Percentiles rank a stretch among this genome's conserved stretches.
phyloP scores from a whole-genome alignment of 2,888 invertebrate genomes.

The Drosophila prostipennis region DNA sequence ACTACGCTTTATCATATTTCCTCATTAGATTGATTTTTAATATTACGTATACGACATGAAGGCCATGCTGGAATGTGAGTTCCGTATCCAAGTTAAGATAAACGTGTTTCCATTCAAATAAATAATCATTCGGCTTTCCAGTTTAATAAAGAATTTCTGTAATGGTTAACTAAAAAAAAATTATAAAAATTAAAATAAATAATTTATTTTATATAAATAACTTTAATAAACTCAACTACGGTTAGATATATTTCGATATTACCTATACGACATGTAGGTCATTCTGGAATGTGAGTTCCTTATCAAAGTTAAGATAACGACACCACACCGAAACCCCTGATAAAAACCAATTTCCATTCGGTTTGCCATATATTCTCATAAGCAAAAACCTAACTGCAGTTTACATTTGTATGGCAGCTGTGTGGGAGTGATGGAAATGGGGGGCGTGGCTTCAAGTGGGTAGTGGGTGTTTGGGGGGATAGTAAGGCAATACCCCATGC shows the following conservation, averaged over 20 bases:
- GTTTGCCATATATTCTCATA: conserved; percentile 63
- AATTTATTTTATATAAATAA: too few relatives aligned
- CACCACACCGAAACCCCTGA: conserved; percentile 16
- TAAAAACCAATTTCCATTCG: conserved; percentile 65
- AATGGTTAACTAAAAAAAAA: too few relatives aligned
- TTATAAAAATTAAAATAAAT: too few relatives aligned
- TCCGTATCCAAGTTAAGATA: too few relatives aligned
- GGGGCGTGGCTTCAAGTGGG: neutral
- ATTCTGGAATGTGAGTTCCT: neutral
- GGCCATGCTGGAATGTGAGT: too few relatives aligned
- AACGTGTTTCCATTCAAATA: too few relatives aligned
- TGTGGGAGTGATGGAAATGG: neutral
- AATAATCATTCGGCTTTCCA: too few relatives aligned
- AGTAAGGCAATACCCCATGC: conserved; percentile 48
- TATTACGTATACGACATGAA: too few relatives aligned
- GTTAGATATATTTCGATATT: neutral
- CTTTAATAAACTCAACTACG: too few relatives aligned
- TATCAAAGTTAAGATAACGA: conserved; percentile 1
- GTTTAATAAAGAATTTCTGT: too few relatives aligned
- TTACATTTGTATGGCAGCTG: conserved; percentile 61
- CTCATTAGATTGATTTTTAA: too few relatives aligned
- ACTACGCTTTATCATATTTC: too few relatives aligned
- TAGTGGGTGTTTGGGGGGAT: neutral
- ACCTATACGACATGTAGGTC: conserved; percentile 28
- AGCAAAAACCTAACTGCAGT: conserved; percentile 64